Conservation (phyloP, 1,140 invertebrate genomes). For the Drosophila rufa region DNA sequence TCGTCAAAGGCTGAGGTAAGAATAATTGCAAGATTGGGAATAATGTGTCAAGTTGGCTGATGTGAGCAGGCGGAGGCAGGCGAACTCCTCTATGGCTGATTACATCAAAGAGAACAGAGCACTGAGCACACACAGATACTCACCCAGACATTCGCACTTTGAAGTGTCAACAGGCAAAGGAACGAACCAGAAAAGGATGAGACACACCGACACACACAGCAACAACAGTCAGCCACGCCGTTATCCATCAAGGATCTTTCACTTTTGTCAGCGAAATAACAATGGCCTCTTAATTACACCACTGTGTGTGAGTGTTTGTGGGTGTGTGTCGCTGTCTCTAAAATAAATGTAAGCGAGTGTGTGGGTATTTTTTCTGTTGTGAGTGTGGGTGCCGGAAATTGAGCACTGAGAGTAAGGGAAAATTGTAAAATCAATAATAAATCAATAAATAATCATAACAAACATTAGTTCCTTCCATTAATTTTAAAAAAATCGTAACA, state of each 20-base stretch:
- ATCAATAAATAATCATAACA: no score
- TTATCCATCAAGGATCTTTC: conserved; percentile 84
- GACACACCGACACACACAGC: conserved; percentile 31
- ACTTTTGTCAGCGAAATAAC: conserved; percentile 85
- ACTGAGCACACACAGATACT: conserved; percentile 26
- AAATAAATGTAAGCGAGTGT: conserved; percentile 3
- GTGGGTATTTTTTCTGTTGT: conserved; percentile 30
- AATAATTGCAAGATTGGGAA: conserved; percentile 84
- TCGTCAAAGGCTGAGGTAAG: conserved; percentile 81
- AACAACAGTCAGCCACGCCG: conserved; percentile 36
- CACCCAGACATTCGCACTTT: conserved; percentile 64
- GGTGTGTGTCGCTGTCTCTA: conserved; percentile 33
- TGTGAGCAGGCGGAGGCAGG: conserved; percentile 37
- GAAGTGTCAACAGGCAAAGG: conserved; percentile 80
- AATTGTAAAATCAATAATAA: neutral
- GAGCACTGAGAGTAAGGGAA: neutral
- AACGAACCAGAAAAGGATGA: conserved; percentile 36
- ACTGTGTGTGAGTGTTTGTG: conserved; percentile 32
- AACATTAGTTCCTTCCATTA: no score
- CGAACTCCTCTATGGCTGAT: conserved; percentile 46
- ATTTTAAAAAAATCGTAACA: no score
- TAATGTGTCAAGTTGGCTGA: conserved; percentile 70
- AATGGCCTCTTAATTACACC: conserved; percentile 85
- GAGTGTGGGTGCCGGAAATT: conserved; percentile 11
- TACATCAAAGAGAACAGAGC: conserved; percentile 68